Conservation (phyloP, 1,140 invertebrate species). For the Bombus polaris region DNA sequence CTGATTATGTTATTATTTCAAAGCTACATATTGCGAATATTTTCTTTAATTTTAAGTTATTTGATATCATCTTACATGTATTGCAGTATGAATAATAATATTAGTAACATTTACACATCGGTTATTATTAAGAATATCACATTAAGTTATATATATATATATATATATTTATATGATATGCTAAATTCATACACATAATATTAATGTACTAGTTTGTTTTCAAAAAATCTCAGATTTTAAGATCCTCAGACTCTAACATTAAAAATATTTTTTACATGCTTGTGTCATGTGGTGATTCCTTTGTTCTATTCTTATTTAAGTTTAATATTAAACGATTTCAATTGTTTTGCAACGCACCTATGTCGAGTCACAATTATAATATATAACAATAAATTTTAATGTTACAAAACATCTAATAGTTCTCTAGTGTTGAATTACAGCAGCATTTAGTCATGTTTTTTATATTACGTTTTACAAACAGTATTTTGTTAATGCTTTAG, state of each 20-base stretch:
- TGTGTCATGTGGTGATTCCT: not conserved
- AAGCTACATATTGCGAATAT: not conserved
- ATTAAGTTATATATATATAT: constrained; percentile 17
- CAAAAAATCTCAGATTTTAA: not conserved
- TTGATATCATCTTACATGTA: not conserved
- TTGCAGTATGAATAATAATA: constrained; percentile 13
- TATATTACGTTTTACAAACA: not conserved
- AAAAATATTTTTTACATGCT: constrained; percentile 13
- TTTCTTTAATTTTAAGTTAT: constrained; percentile 39
- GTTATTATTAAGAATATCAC: constrained; percentile 27
- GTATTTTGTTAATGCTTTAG: not conserved
- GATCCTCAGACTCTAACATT: not conserved
- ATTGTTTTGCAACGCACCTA: not conserved
- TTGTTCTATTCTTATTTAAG: not conserved
- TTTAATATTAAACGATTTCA: not conserved
- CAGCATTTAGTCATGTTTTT: not conserved
- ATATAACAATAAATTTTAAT: not conserved
- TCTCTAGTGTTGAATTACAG: not conserved
- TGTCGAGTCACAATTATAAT: not conserved
- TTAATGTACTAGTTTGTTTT: not conserved
- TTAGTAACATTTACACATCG: constrained; percentile 1
- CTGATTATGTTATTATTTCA: constrained; percentile 1
- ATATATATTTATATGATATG: constrained; percentile 20
- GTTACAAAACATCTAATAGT: not conserved
- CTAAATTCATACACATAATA: not conserved